Conservation (phyloP, 2,888 invertebrate species). For the Drosophila ezoana region DNA sequence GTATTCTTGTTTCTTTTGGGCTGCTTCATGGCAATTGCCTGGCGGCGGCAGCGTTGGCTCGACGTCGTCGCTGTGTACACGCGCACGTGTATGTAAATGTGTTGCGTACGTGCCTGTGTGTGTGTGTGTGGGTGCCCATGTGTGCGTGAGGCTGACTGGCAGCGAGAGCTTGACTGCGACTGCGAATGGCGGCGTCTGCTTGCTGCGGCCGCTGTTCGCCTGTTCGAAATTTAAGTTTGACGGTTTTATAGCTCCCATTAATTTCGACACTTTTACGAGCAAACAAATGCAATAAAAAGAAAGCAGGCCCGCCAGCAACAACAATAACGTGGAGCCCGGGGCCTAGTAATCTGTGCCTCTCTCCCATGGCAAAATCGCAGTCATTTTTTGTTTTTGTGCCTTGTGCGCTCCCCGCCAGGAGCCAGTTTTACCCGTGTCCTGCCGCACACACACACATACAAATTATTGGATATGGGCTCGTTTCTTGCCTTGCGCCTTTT, state of each 20-base stretch:
- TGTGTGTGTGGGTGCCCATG: constrained; percentile 18
- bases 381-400: constrained; percentile 23
- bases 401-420: constrained; percentile 19
- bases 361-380: constrained; percentile 22
- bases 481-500: constrained; percentile 58
- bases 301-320: constrained; percentile 31
- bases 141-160: constrained; percentile 10
- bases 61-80: constrained; percentile 30
- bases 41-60: constrained; percentile 30
- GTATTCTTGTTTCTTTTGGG: constrained; percentile 35
- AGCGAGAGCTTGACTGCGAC: constrained; percentile 44
- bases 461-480: constrained; percentile 18
- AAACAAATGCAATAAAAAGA: constrained; percentile 78
- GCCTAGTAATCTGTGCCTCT: constrained; percentile 2
- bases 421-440: constrained; percentile 27
- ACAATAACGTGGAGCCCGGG: constrained; percentile 10
- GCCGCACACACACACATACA: constrained; percentile 7
- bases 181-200: constrained; percentile 32
- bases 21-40: constrained; percentile 29
- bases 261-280: constrained; percentile 81
- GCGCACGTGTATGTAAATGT: constrained; percentile 49
- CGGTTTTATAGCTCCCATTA: constrained; percentile 84
- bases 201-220: constrained; percentile 74
- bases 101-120: constrained; percentile 22
- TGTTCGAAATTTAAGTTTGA: constrained; percentile 84